Conservation (phyloP, 2,113 vertebrate species). For the Thalassoma bifasciatum region DNA sequence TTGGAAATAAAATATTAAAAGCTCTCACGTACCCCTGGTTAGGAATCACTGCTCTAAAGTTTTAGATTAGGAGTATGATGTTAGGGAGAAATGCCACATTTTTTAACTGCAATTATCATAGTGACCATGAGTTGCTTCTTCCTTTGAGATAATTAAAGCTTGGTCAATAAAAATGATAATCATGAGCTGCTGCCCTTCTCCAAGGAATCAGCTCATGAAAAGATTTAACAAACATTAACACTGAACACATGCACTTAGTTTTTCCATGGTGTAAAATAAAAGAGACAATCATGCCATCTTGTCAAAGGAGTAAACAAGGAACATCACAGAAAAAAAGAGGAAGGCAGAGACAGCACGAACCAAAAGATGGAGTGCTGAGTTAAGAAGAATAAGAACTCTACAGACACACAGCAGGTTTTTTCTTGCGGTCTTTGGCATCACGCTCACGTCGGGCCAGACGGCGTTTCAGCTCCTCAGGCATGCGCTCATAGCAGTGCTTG, state of each 20-base stretch:
- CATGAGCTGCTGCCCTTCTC: background rate
- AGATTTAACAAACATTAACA: background rate
- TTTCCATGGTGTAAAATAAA: background rate
- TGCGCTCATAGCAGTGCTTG: constrained; percentile 95
- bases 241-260: background rate
- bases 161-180: background rate
- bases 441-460: constrained; percentile 93
- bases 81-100: too few relatives aligned
- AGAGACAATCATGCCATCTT: constrained; percentile 10
- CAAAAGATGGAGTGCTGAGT: constrained; percentile 71
- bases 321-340: constrained; percentile 33
- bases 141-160: too few relatives aligned
- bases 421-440: constrained; percentile 92
- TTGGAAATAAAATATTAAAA: too few relatives aligned
- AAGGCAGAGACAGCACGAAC: constrained; percentile 78
- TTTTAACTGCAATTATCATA: too few relatives aligned
- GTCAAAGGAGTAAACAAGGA: background rate
- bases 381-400: constrained; percentile 80
- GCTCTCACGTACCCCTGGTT: too few relatives aligned
- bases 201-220: background rate
- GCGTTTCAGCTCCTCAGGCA: constrained; percentile 97
- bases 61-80: too few relatives aligned
- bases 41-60: too few relatives aligned
- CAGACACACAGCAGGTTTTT: constrained; percentile 91
- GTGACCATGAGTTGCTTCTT: too few relatives aligned